Conservation (phyloP, 2,113 vertebrate genomes). For the Solea solea region DNA sequence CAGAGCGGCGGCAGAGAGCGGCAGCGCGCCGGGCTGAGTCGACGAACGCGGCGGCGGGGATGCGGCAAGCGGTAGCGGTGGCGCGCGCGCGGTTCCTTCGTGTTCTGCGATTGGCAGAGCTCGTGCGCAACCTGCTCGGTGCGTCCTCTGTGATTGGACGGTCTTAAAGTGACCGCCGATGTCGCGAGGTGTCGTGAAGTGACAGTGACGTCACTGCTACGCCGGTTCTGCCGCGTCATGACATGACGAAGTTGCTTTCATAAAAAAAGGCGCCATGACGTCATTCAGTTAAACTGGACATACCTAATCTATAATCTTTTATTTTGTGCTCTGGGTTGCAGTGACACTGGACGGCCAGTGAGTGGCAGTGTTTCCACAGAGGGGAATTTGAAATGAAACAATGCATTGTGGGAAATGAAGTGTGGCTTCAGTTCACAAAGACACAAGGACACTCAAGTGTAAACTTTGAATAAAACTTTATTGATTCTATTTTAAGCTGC, state of each 20-base stretch:
- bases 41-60: conserved; percentile 5
- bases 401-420: too few relatives aligned
- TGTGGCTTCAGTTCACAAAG: too few relatives aligned
- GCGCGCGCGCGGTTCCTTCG: neutral
- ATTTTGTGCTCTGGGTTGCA: too few relatives aligned
- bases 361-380: too few relatives aligned
- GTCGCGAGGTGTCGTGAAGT: conserved; percentile 56
- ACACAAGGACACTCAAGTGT: too few relatives aligned
- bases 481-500: neutral
- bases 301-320: too few relatives aligned
- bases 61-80: neutral
- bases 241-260: too few relatives aligned
- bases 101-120: conserved; percentile 31
- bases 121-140: conserved; percentile 50
- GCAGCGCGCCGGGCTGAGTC: neutral
- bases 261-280: too few relatives aligned
- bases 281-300: too few relatives aligned
- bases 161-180: conserved; percentile 20
- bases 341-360: too few relatives aligned
- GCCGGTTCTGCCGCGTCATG: too few relatives aligned
- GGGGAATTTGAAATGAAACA: too few relatives aligned
- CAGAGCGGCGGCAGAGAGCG: neutral
- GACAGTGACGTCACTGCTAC: neutral
- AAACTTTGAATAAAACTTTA: neutral
- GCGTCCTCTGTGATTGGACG: conserved; percentile 49